These are phyloP conservation scores for Potorous gilbertii DNA, from an alignment of 2,797 vertebrate genomes.

Conservation along the genomic window DNA sequence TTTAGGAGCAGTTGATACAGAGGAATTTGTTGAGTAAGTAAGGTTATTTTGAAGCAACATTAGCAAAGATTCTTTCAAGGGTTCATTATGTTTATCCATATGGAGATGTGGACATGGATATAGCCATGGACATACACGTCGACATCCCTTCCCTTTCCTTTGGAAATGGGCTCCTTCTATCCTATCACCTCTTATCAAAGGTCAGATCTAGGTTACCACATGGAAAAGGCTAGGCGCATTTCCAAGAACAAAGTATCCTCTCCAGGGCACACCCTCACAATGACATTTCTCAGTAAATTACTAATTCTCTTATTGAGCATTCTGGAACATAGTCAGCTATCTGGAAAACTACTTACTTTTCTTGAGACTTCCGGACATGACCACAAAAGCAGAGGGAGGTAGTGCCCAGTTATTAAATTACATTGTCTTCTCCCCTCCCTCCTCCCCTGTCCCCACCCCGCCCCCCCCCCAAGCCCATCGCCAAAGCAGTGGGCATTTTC, in stretches of 20 bases:
- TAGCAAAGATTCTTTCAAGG: neutral
- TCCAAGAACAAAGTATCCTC: neutral
- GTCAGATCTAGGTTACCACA: neutral
- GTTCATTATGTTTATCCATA: neutral
- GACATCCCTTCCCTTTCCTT: neutral
- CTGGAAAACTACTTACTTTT: neutral
- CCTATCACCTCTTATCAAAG: neutral
- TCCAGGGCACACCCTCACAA: neutral
- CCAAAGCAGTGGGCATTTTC: neutral
- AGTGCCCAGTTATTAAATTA: neutral
- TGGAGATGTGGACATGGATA: neutral
- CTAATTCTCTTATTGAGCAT: neutral
- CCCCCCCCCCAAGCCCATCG: too few relatives aligned
- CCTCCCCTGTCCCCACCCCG: too few relatives aligned
- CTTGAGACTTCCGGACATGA: neutral
- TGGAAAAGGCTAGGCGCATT: neutral
- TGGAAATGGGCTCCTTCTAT: neutral
- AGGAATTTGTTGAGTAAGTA: constrained; percentile 69
- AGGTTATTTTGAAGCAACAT: neutral
- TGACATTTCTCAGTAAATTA: constrained; percentile 3
- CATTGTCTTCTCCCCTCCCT: neutral
- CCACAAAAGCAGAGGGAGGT: neutral
- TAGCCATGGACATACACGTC: too few relatives aligned
- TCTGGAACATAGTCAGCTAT: neutral
- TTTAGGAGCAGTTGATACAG: neutral